These are phyloP conservation scores for Cyprinodon variegatus DNA, from an alignment of 2,113 vertebrate genomes.

Conservation along the genomic window DNA sequence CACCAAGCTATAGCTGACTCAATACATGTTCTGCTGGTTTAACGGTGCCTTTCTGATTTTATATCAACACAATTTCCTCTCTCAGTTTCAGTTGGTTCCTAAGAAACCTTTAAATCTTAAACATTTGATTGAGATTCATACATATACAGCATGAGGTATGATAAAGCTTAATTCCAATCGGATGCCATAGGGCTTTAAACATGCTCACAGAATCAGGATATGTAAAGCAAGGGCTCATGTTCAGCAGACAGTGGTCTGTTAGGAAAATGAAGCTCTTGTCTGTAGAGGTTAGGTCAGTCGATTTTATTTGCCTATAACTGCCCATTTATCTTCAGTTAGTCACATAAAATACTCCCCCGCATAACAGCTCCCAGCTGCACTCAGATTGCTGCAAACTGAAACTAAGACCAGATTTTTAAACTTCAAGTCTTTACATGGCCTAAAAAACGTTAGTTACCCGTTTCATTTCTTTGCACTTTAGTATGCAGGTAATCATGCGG, in stretches of 20 bases:
- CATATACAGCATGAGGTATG: background rate
- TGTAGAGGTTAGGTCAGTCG: constrained; percentile 38
- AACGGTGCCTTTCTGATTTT: constrained; percentile 25
- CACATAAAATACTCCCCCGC: constrained; percentile 36
- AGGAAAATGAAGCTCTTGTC: constrained; percentile 65
- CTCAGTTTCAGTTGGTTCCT: background rate
- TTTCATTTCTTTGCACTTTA: background rate
- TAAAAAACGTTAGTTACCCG: background rate
- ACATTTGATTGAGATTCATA: background rate
- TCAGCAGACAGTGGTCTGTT: constrained; percentile 37
- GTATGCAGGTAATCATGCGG: background rate
- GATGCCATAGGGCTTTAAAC: background rate
- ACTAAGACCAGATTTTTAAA: constrained; percentile 12
- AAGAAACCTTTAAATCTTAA: background rate
- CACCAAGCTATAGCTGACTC: background rate
- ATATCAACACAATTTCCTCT: background rate
- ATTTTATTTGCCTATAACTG: constrained; percentile 76
- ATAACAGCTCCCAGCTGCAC: constrained; percentile 13
- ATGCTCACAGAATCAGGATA: constrained; percentile 1
- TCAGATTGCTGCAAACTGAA: constrained; percentile 5
- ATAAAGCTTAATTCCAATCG: constrained; percentile 23
- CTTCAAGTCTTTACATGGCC: background rate
- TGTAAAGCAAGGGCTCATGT: constrained; percentile 50
- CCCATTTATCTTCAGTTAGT: constrained; percentile 38
- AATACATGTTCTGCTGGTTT: constrained; percentile 55